These are phyloP conservation scores for Pilophorus perplexus DNA, from an alignment of 2,888 invertebrate species.

Conservation along the genomic window DNA sequence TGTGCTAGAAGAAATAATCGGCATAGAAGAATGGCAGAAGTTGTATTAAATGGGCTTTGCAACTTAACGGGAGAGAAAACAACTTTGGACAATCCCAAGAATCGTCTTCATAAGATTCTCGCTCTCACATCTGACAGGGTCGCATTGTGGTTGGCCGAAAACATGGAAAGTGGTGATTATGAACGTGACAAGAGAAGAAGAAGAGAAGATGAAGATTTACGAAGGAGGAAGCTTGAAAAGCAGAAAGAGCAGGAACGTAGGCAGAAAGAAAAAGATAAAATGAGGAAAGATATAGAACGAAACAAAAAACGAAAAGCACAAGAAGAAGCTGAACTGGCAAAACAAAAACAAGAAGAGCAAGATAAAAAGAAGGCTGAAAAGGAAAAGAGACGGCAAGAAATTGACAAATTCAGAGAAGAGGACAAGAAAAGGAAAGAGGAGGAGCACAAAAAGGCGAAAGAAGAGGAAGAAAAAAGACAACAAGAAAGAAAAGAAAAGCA, in stretches of 20 bases:
- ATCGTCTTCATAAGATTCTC: conserved; percentile 42
- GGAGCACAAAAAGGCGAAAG: conserved; percentile 1
- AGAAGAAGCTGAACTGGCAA: conserved; percentile 6
- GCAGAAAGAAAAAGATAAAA: not conserved
- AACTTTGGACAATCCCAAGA: conserved; percentile 43
- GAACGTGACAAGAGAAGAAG: not conserved
- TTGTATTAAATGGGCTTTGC: conserved; percentile 42
- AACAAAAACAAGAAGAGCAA: conserved; percentile 7
- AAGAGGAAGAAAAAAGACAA: not conserved
- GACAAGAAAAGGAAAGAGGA: not conserved
- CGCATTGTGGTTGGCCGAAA: conserved; percentile 44
- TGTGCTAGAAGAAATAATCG: conserved; percentile 42
- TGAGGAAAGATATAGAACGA: not conserved
- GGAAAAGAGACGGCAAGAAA: conserved; percentile 9
- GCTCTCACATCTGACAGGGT: conserved; percentile 44
- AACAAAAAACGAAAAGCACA: not conserved
- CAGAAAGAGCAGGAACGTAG: not conserved
- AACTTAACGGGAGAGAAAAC: conserved; percentile 45
- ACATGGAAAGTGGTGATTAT: conserved; percentile 29
- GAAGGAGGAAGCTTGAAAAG: conserved; percentile 11
- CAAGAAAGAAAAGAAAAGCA: not conserved
- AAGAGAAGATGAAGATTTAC: conserved; percentile 16
- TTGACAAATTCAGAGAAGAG: not conserved
- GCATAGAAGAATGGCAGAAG: conserved; percentile 43
- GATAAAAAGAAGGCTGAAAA: conserved; percentile 5